Conservation (phyloP, 2,113 vertebrate genomes). For the Ibidorhyncha struthersii region DNA sequence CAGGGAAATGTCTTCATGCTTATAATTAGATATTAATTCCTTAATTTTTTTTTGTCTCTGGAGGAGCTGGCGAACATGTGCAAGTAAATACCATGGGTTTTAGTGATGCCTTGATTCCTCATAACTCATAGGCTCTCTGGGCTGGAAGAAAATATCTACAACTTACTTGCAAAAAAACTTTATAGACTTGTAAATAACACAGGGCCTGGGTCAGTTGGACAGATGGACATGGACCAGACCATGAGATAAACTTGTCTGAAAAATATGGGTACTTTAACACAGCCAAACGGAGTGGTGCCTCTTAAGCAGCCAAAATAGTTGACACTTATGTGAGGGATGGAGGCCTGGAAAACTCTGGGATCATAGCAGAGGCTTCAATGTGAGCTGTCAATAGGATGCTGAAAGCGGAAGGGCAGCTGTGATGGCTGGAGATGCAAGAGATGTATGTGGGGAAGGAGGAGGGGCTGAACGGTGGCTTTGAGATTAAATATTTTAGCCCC, state of each 20-base stretch:
- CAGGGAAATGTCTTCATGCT: background rate
- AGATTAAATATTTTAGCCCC: no score
- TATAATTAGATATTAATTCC: background rate
- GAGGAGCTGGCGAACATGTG: background rate
- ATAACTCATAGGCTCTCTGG: background rate
- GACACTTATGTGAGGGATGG: rapidly evolving
- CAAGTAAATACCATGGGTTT: background rate
- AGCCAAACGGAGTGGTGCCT: background rate
- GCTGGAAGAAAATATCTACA: background rate
- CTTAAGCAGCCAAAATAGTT: background rate
- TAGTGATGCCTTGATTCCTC: background rate
- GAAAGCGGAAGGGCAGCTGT: background rate
- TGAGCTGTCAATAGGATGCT: background rate
- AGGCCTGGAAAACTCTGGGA: background rate
- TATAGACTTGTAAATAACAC: background rate
- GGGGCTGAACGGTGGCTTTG: background rate
- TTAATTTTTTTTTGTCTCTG: background rate
- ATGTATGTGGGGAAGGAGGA: background rate
- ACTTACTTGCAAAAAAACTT: background rate
- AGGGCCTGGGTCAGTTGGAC: rapidly evolving
- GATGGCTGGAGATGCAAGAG: background rate
- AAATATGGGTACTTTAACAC: background rate
- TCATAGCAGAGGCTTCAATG: rapidly evolving
- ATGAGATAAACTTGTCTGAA: background rate
- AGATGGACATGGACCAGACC: rapidly evolving